Evolutionary conservation across 2,888 invertebrate species (phyloP), one percentile per base, ranked within the genome.

Genomic region (Drosophila barbarae): DNA sequence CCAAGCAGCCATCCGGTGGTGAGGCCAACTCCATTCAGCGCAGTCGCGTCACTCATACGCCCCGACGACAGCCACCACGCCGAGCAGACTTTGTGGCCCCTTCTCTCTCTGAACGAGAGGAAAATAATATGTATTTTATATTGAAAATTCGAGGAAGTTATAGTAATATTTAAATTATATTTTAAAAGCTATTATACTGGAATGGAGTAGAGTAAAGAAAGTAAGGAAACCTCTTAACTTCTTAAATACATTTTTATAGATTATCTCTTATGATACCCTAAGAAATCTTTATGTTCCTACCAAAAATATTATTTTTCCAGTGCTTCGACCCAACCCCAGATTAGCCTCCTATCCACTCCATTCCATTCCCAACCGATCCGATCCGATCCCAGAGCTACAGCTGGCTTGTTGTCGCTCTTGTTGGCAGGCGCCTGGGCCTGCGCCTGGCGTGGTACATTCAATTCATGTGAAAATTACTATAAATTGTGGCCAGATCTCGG

Each of bases 401-500:
- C 57, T 59, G 18, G 34, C 32, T 54, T 63, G 68, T 64, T 46
- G 71, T 46, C 56, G 74, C 50, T 65, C 66, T 71, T 74, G 79
- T 81, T 53, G 69, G 58, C 70, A 74, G 84, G 82, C 80, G 82
- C 84, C 76, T 76, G 57, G 49, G 70, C 53, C 71, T 75, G 61
- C 67, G 75, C 50, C 67, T 73, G 59, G 66, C 69, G 66, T 50
- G 36, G 54, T 36, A 30, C 71, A 69, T 76, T 83, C 83, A 71
- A 73, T 78, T 78, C 86, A 80, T 76, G 84, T 85, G 86, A 86
- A 86, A 86, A 86, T 86, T 83, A 80, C 80, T 71, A 86, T 86
- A 86, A 86, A 86, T 85, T 81, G 61, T 80, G 39, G 56, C 60
- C 71, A 68, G 61, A 68, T 59, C 66, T 36, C 36, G 52, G 41